Evolutionary conservation across 2,113 vertebrate species (phyloP), one percentile per base, ranked within the genome.

Genomic region (Ariopsis seemanni): DNA sequence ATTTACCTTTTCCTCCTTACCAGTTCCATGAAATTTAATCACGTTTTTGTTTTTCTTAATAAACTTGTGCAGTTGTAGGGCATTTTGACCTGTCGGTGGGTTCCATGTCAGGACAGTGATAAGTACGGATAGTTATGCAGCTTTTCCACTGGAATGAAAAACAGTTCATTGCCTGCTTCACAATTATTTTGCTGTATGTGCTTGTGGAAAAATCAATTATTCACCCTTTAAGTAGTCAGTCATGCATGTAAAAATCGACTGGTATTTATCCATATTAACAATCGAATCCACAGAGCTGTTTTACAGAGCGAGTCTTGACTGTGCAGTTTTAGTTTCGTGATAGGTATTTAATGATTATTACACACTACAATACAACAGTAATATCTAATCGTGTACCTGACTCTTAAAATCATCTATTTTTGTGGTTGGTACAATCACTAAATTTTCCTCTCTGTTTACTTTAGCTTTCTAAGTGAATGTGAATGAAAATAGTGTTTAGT

Each of bases 161-260:
- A 82, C 79, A 14, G 18, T 30, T 80, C n/a, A 20, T 65, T 17
- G 5, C 1, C 2, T 22, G 18, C 34, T 25, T 71, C 48, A 30
- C 57, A 15, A 34, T 84, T 58, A n/a, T 48, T 75, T 60, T 85
- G 8, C 48, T 52, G 14, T 60, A 3, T 25, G 30, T 42, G 30
- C 69, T 60, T 60, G n/a, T 62, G 71, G 22, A 75, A 77, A 27
- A 85, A 77, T 85, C 84, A 63, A 27, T 85, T 8, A 27, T 62
- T n/a, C 20, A 58, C 30, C 18, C 11, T 2, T 72, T 84, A 53
- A 71, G 71, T 69, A 74, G 27, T 84, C 53, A 75, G 65, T 15
- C 62, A 57, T 71, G 52, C 65, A 25, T 71, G 52, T 20, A 14
- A 20, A 62, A 30, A 74, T 74, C 5, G 53, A 72, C 48, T 12